phyloP scores from a whole-genome alignment of 2,888 invertebrate genomes.

The Acrobasis suavella region DNA sequence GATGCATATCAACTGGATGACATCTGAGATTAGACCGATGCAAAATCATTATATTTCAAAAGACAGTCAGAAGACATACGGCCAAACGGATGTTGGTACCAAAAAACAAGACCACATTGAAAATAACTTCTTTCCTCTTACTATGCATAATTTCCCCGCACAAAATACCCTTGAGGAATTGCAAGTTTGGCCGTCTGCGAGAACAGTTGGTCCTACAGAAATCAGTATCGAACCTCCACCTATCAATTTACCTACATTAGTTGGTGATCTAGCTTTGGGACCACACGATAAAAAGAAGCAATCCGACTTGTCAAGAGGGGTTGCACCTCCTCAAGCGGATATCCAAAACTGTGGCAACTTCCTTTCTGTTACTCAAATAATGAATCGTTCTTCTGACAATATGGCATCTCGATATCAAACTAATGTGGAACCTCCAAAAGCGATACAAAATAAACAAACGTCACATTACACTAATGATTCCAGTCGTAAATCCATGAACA shows the following conservation, averaged over 20 bases:
- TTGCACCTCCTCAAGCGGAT: constrained; percentile 58
- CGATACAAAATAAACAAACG: constrained; percentile 56
- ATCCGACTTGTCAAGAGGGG: constrained; percentile 51
- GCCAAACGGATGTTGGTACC: constrained; percentile 47
- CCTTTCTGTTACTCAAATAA: constrained; percentile 73
- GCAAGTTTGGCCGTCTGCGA: constrained; percentile 71
- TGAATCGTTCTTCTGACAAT: constrained; percentile 72
- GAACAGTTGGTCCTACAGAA: constrained; percentile 72
- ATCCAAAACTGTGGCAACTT: constrained; percentile 72
- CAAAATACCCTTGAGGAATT: constrained; percentile 69
- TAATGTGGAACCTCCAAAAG: constrained; percentile 54
- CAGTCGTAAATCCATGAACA: constrained; percentile 55
- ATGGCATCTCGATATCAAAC: constrained; percentile 61
- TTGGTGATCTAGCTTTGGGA: constrained; percentile 73
- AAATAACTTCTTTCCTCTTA: constrained; percentile 68
- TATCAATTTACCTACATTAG: constrained; percentile 72
- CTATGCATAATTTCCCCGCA: constrained; percentile 68
- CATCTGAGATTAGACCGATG: constrained; percentile 71
- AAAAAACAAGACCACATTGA: constrained; percentile 68
- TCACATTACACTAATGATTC: constrained; percentile 55
- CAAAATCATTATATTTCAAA: constrained; percentile 65
- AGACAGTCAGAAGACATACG: constrained; percentile 58
- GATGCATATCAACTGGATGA: constrained; percentile 80
- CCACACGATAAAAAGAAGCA: constrained; percentile 75
- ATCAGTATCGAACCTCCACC: constrained; percentile 77